Percentiles rank a stretch among this genome's conserved stretches.
phyloP scores from a whole-genome alignment of 2,113 vertebrate genomes.

The Scomber colias region DNA sequence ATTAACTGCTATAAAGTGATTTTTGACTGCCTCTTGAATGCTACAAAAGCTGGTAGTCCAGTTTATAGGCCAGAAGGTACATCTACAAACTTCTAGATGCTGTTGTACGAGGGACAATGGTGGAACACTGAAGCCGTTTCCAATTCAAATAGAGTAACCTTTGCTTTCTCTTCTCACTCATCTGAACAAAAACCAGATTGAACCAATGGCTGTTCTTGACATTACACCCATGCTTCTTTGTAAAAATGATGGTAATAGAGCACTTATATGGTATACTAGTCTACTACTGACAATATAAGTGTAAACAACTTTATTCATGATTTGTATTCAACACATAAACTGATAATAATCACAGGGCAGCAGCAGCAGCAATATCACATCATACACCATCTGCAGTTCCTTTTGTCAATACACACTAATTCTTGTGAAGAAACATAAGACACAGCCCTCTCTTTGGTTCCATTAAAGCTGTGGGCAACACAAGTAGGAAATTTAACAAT shows the following conservation, averaged over 20 bases:
- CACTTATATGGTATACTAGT: background rate
- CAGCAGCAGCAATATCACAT: background rate
- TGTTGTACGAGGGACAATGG: too few relatives aligned
- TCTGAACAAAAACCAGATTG: background rate
- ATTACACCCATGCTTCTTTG: background rate
- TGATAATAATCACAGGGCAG: slow-evolving; percentile 37
- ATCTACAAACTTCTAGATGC: too few relatives aligned
- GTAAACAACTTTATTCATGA: slow-evolving; percentile 7
- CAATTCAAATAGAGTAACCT: background rate
- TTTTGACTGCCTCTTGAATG: background rate
- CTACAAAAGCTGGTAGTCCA: background rate
- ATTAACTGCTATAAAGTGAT: background rate
- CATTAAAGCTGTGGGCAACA: slow-evolving; percentile 32
- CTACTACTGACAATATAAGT: background rate
- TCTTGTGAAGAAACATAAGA: slow-evolving; percentile 15
- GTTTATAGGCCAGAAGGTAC: background rate
- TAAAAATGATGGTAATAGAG: background rate
- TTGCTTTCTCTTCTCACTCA: background rate
- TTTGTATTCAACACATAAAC: slow-evolving; percentile 14
- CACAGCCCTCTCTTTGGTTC: slow-evolving; percentile 28
- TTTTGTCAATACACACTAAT: slow-evolving; percentile 23
- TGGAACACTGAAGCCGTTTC: too few relatives aligned
- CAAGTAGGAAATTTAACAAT: slow-evolving; percentile 38
- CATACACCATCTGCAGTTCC: slow-evolving; percentile 31
- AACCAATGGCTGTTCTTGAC: background rate